Conservation (phyloP, 2,888 invertebrate species). For the Sarcophaga rosellei region DNA sequence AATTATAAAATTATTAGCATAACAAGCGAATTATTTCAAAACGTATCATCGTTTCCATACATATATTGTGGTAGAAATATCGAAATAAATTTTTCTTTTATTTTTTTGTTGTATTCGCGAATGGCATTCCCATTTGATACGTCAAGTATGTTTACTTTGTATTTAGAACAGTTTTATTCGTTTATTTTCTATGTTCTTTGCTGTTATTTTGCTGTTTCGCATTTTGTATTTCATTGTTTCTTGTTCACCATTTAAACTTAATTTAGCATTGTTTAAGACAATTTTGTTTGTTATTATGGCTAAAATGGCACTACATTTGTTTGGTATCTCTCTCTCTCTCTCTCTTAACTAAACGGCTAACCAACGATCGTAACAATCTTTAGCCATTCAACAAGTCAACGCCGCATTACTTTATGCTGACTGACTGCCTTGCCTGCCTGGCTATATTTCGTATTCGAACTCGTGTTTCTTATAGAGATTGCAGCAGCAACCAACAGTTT, state of each 20-base stretch:
- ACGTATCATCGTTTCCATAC: neutral
- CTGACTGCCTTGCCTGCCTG: neutral
- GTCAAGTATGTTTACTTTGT: too few relatives aligned
- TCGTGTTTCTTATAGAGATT: too few relatives aligned
- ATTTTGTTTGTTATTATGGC: neutral
- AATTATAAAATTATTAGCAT: constrained; percentile 64
- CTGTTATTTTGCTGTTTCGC: neutral
- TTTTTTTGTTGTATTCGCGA: too few relatives aligned
- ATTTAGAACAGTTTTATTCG: too few relatives aligned
- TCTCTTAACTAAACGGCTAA: neutral
- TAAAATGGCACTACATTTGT: constrained; percentile 49
- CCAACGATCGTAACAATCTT: neutral
- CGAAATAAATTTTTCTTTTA: too few relatives aligned
- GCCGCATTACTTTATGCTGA: neutral
- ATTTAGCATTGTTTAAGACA: constrained; percentile 43
- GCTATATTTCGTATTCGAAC: too few relatives aligned
- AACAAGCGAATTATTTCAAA: constrained; percentile 51
- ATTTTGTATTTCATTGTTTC: neutral
- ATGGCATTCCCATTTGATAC: too few relatives aligned
- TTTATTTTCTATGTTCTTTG: neutral
- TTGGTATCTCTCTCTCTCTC: neutral
- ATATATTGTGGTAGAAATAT: too few relatives aligned
- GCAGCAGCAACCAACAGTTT: too few relatives aligned
- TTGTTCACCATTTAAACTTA: constrained; percentile 16
- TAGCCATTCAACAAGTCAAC: neutral